Conservation (phyloP, 1,140 invertebrate genomes). For the Holcopasites calliopsidis region DNA sequence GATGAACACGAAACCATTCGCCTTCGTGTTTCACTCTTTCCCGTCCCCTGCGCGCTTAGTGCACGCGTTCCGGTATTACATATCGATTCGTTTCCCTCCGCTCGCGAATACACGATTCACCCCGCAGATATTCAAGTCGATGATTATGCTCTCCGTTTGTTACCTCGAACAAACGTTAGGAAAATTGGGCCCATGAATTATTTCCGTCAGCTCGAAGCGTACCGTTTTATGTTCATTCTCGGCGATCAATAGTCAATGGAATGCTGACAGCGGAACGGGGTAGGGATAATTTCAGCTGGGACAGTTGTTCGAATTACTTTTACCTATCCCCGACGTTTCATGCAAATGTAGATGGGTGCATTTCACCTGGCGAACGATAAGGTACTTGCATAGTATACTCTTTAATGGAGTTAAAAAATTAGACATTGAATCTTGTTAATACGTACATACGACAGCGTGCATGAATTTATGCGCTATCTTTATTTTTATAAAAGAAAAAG, state of each 20-base stretch:
- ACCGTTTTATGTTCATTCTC: background rate
- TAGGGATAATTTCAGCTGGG: background rate
- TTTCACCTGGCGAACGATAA: too few relatives aligned
- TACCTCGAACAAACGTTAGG: background rate
- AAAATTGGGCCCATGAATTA: background rate
- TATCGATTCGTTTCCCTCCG: background rate
- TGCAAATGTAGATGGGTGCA: too few relatives aligned
- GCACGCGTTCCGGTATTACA: background rate
- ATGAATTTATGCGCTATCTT: too few relatives aligned
- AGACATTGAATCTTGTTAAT: too few relatives aligned
- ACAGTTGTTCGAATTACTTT: background rate
- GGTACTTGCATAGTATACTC: too few relatives aligned
- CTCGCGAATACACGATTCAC: background rate
- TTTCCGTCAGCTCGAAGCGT: background rate
- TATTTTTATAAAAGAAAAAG: too few relatives aligned
- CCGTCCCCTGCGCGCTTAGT: background rate
- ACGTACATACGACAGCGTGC: too few relatives aligned
- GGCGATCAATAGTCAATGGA: background rate
- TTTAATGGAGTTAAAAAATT: too few relatives aligned
- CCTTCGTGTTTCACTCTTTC: too few relatives aligned
- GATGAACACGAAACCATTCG: background rate
- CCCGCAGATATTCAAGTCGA: background rate
- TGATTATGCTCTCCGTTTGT: background rate
- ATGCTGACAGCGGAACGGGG: background rate
- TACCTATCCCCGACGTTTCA: too few relatives aligned